Conservation (phyloP, 1,140 invertebrate genomes). For the Ips typographus region DNA sequence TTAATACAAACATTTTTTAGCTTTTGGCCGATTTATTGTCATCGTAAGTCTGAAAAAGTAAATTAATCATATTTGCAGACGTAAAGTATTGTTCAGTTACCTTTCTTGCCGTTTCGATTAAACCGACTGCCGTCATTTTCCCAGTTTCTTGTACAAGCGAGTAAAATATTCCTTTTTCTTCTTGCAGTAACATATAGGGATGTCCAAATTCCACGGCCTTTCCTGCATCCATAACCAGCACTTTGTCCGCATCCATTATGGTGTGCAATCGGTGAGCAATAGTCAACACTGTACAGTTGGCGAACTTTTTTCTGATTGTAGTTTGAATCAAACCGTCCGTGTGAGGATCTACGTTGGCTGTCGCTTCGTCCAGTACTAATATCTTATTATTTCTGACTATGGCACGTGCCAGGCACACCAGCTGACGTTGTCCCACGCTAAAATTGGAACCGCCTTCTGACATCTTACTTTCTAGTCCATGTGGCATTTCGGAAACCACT, state of each 20-base stretch:
- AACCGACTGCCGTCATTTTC: constrained; percentile 53
- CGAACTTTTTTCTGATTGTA: constrained; percentile 62
- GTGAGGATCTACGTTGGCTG: constrained; percentile 61
- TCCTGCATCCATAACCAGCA: constrained; percentile 60
- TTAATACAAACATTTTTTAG: too few relatives aligned
- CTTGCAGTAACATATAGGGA: constrained; percentile 60
- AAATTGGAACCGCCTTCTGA: constrained; percentile 61
- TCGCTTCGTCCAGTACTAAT: constrained; percentile 71
- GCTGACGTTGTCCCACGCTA: constrained; percentile 60
- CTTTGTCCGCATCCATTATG: constrained; percentile 66
- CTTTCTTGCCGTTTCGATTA: background rate
- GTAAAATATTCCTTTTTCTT: constrained; percentile 57
- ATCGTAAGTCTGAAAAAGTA: too few relatives aligned
- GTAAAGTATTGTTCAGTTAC: background rate
- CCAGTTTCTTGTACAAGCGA: constrained; percentile 68
- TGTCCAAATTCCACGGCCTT: constrained; percentile 57
- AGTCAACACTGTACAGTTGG: constrained; percentile 70
- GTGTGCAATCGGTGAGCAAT: constrained; percentile 71
- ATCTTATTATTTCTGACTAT: constrained; percentile 64
- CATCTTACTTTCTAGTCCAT: constrained; percentile 55
- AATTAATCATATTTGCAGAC: too few relatives aligned
- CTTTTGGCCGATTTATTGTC: too few relatives aligned
- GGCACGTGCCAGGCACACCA: constrained; percentile 60
- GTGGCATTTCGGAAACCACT: constrained; percentile 49
- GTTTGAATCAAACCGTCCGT: constrained; percentile 63